These are phyloP conservation scores for Augochlorella aurata DNA, from an alignment of 2,888 invertebrate species.

Conservation along the genomic window DNA sequence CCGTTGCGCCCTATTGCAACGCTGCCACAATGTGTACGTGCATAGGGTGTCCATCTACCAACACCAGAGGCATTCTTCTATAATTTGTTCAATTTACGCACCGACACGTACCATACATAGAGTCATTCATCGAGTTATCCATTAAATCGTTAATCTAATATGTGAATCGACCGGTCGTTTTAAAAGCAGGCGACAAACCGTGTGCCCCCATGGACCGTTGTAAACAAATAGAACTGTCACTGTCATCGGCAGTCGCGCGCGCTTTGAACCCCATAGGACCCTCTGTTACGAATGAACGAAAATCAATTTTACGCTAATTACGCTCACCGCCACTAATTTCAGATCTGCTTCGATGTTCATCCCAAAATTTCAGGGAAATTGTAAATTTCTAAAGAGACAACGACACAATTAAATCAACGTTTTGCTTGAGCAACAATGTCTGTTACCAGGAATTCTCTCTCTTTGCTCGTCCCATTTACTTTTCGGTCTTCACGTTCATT, in stretches of 20 bases:
- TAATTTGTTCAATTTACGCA: constrained; percentile 81
- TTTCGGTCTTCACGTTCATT: not conserved
- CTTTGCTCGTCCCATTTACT: not conserved
- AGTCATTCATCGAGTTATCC: constrained; percentile 78
- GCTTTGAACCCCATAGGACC: not conserved
- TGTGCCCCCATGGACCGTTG: constrained; percentile 27
- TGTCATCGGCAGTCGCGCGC: not conserved
- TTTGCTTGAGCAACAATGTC: not conserved
- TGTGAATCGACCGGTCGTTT: constrained; percentile 64
- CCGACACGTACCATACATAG: constrained; percentile 74
- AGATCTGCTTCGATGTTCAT: too few relatives aligned
- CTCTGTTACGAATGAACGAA: too few relatives aligned
- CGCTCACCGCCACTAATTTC: too few relatives aligned
- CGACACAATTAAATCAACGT: too few relatives aligned
- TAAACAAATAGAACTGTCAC: constrained; percentile 51
- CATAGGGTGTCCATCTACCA: constrained; percentile 70
- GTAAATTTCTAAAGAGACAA: too few relatives aligned
- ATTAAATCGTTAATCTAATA: constrained; percentile 79
- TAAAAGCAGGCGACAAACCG: constrained; percentile 41
- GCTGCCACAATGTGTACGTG: constrained; percentile 52
- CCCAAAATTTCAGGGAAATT: not conserved
- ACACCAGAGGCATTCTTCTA: constrained; percentile 77
- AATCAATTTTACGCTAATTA: too few relatives aligned
- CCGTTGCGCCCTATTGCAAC: constrained; percentile 43
- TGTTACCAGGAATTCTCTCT: not conserved